Conservation (phyloP, 2,797 vertebrate genomes). For the Enteromius fasciolatus region DNA sequence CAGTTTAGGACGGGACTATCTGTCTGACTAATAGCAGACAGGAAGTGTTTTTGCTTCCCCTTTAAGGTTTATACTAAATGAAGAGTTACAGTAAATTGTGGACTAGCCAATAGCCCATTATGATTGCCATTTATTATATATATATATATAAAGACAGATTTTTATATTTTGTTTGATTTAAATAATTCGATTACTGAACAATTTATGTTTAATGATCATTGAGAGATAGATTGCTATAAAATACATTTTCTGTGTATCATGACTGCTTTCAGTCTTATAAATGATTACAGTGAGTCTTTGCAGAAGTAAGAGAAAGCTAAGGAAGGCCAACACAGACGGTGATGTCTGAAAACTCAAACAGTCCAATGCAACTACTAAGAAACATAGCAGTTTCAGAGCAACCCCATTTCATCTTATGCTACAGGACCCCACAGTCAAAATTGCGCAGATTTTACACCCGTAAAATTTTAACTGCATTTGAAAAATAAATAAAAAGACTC, state of each 20-base stretch:
- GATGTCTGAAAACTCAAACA: neutral
- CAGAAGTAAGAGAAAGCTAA: neutral
- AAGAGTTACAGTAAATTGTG: neutral
- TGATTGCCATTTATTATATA: conserved; percentile 15
- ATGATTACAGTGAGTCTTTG: neutral
- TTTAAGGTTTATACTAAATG: neutral
- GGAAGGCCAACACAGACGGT: neutral
- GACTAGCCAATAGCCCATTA: neutral
- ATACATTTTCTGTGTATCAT: neutral
- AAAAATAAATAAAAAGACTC: conserved; percentile 12
- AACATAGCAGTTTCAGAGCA: neutral
- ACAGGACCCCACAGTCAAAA: conserved; percentile 26
- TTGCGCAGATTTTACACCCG: conserved; percentile 21
- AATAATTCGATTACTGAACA: neutral
- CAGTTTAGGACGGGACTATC: neutral
- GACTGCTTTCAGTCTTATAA: neutral
- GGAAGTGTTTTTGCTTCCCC: neutral
- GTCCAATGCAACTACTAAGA: neutral
- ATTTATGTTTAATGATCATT: neutral
- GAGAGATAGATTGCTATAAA: neutral
- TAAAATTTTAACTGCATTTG: conserved; percentile 7
- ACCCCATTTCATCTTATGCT: neutral
- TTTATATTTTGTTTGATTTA: neutral
- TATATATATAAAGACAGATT: neutral
- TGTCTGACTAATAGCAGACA: neutral